Base-by-base conservation (phyloP, 2,113 vertebrate species). In the Myotis brandtii region DNA sequence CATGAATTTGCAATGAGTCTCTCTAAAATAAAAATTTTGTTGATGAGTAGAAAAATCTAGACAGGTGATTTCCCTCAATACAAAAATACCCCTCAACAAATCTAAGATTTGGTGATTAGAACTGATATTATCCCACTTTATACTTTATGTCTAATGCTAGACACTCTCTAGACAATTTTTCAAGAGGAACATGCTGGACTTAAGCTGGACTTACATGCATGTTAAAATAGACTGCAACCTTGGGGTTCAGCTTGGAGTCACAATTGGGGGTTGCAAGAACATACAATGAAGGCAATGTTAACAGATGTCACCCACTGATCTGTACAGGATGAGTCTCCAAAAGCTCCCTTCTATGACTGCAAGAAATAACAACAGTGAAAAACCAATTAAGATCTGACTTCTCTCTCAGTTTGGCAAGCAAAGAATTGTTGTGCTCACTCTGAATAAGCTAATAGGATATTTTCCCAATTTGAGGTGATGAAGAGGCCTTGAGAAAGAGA, bases 1-100 rank as follows among this genome's bases (percentile, higher is more conserved):
- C 17, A 92, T 96, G 37, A 95, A 89, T 94, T 43, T 76, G 46
- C 17, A 94, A 46, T 73, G 30, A 85, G 50, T 56, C 10, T 87
- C 43, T 85, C 50, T 82, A 59, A 96, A 95, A 85, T 52, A 50
- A 82, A 92, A 92, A 77, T 66, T 54, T 76, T n/a, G 4, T 46
- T 86, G 8, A 48, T 82, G 50, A 86, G 16, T 23, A 16, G 25
- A 62, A 95, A 16, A 79, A 59, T 93, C 20, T 88, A 85, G 56
- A 87, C 0, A 85, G 40, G 4, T 64, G 6, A 80, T 50, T 94
- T 92, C 6, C 2, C 7, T 89, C 21, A 46, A 5, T 52, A 34
- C 6, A 95, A 76, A 64, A 43, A 52, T 85, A 50, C 8, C 9
- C 23, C 23, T 1, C 56, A 59, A 59, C 56, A 59, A 59, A 59